Conservation (phyloP, 2,113 vertebrate species). For the Pyrgilauda ruficollis region DNA sequence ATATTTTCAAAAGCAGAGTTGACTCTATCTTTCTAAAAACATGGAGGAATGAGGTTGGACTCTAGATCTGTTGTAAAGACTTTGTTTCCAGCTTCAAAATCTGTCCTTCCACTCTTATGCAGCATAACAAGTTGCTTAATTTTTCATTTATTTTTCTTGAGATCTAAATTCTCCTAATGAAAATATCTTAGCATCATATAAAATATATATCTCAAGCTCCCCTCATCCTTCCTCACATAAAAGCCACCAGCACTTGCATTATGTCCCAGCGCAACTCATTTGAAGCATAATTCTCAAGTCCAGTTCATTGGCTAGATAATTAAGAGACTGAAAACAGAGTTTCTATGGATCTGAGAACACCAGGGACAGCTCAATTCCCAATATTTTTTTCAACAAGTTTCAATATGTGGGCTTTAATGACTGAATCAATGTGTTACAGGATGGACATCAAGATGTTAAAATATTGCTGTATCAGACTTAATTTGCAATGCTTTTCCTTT, state of each 20-base stretch:
- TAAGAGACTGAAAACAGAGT: not conserved
- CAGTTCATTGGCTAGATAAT: not conserved
- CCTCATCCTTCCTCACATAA: not conserved
- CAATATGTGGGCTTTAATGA: not conserved
- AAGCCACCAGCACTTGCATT: not conserved
- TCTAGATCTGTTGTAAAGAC: not conserved
- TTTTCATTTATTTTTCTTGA: not conserved
- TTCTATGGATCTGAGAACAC: not conserved
- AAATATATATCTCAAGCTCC: not conserved
- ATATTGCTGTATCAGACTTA: constrained; percentile 35
- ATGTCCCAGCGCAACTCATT: not conserved
- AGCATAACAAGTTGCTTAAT: not conserved
- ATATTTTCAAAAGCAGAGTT: not conserved
- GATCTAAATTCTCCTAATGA: not conserved
- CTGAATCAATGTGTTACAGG: constrained; percentile 24
- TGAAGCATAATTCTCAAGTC: not conserved
- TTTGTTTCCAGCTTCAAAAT: not conserved
- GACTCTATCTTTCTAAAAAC: not conserved
- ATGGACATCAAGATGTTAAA: constrained; percentile 39
- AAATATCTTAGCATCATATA: not conserved
- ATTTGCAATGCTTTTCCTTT: constrained; percentile 38
- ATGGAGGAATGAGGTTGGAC: not conserved
- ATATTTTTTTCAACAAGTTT: constrained; percentile 13
- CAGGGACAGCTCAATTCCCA: not conserved
- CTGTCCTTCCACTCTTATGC: not conserved